Evolutionary conservation across 1,140 invertebrate species (phyloP).

Genomic region (Harlomillsia oculata): DNA sequence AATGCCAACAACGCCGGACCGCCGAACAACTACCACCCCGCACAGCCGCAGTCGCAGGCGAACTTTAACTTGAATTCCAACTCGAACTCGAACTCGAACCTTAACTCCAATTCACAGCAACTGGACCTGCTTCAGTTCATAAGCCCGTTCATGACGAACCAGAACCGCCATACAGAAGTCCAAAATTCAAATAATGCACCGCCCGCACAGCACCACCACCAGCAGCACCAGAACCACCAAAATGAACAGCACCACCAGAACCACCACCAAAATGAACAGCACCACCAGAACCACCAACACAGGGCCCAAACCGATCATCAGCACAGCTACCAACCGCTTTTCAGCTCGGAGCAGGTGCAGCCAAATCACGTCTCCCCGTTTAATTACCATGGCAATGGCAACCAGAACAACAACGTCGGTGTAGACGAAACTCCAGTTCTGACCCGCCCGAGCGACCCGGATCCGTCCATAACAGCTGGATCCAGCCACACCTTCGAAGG

Average conservation of each 20-base stretch:
- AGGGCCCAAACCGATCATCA: conserved; percentile 2
- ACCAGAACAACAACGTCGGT: conserved; percentile 9
- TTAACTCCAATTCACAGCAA: neutral
- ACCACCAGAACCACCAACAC: conserved; percentile 15
- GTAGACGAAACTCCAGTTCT: neutral
- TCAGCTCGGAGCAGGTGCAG: neutral
- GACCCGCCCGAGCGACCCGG: too few species aligned
- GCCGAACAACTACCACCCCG: neutral
- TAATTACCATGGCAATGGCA: neutral
- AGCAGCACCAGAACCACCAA: neutral
- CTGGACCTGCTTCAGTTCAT: neutral
- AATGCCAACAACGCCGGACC: too few species aligned
- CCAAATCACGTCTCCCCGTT: conserved; percentile 6
- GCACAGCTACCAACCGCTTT: neutral
- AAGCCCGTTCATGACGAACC: conserved; percentile 8
- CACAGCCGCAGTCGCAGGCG: neutral
- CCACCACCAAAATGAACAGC: conserved; percentile 24
- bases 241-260: conserved; percentile 3
- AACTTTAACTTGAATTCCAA: conserved; percentile 7
- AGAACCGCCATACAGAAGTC: neutral
- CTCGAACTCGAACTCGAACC: conserved; percentile 19
- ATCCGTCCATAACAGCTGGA: too few species aligned
- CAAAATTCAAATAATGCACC: neutral
- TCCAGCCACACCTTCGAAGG: too few species aligned
- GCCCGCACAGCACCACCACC: conserved; percentile 2